A percentile compares a stretch with the other conserved stretches of the same genome.
Evolutionary conservation across 2,797 vertebrate genomes (phyloP).

Genomic region (Ctenosaura bakeri): DNA sequence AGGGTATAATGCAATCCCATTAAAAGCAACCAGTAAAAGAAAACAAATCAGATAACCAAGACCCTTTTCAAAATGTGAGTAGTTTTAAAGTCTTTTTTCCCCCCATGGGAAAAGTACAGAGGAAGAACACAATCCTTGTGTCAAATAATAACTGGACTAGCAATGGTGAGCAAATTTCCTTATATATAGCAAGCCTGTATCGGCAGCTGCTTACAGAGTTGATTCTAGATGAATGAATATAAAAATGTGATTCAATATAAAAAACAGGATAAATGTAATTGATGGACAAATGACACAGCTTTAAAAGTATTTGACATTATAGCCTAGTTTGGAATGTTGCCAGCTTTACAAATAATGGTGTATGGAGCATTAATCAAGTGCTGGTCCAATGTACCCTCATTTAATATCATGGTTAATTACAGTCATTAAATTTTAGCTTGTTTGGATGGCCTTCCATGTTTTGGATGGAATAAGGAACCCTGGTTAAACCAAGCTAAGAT

Average conservation of each 20-base stretch:
- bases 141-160: not conserved
- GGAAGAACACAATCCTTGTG: not conserved
- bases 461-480: not conserved
- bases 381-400: not conserved
- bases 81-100: not conserved
- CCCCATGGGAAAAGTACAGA: not conserved
- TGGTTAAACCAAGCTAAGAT: not conserved
- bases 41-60: not conserved
- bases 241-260: not conserved
- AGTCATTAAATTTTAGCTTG: not conserved
- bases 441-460: not conserved
- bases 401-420: not conserved
- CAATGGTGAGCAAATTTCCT: not conserved
- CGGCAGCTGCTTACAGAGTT: not conserved
- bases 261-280: no score
- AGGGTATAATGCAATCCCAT: constrained; percentile 9
- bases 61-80: not conserved
- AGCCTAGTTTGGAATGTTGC: not conserved
- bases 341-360: not conserved
- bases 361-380: not conserved
- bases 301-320: constrained; percentile 2
- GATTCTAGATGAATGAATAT: not conserved
- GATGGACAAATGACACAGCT: not conserved
- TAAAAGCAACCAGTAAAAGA: not conserved
- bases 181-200: not conserved